A percentile compares a stretch with the other conserved stretches of the same genome.
phyloP scores from a whole-genome alignment of 2,797 vertebrate species.

The Malurus splendens region DNA sequence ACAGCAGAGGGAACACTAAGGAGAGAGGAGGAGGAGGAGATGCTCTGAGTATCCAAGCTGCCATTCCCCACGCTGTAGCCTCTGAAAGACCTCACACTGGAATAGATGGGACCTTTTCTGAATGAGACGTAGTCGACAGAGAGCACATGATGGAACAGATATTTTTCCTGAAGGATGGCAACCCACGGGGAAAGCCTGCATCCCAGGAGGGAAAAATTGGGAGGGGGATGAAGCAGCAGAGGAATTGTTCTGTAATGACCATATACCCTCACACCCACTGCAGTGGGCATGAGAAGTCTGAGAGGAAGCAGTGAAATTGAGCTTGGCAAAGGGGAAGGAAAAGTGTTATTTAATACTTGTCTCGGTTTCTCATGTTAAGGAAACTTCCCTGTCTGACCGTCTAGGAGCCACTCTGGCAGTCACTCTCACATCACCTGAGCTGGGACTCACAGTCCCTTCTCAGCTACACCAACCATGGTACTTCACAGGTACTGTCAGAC shows the following conservation, averaged over 20 bases:
- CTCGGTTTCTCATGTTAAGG: neutral
- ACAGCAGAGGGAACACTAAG: neutral
- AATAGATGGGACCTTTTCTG: neutral
- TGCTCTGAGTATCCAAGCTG: neutral
- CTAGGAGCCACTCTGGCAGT: neutral
- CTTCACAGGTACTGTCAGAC: neutral
- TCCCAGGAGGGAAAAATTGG: neutral
- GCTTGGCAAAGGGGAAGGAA: neutral
- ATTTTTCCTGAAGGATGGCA: neutral
- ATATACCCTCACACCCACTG: fast-evolving
- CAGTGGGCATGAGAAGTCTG: fast-evolving
- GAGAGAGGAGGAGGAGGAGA: neutral
- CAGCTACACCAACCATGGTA: neutral
- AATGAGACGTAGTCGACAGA: neutral
- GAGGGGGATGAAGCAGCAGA: neutral
- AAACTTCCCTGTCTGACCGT: neutral
- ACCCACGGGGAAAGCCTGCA: neutral
- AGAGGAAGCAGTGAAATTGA: neutral
- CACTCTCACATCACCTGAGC: neutral
- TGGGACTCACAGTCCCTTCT: neutral
- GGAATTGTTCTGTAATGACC: neutral
- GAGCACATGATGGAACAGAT: neutral
- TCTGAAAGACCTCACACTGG: neutral
- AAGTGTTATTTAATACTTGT: neutral
- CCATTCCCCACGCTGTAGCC: neutral